Conservation (phyloP, 35 echinoderm and acorn worm species). For the Diadema setosum region DNA sequence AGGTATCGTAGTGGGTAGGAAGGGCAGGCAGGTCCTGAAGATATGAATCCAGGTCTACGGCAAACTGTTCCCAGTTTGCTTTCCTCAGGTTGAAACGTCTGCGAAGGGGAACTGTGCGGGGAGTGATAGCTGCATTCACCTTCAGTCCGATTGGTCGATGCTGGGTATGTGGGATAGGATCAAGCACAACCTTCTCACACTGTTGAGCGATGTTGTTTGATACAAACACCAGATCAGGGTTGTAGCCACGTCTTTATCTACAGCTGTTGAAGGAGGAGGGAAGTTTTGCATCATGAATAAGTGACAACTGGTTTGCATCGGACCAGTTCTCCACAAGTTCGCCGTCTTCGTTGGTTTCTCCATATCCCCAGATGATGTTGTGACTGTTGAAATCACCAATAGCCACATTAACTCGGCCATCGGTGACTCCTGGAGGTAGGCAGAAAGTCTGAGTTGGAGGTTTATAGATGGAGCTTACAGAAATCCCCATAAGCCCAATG, state of each 20-base stretch:
- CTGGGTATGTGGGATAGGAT: too few relatives aligned
- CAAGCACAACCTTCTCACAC: too few relatives aligned
- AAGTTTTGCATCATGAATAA: neutral
- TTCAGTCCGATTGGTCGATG: neutral
- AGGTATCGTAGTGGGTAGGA: neutral
- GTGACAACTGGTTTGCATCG: too few relatives aligned
- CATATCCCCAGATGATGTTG: too few relatives aligned
- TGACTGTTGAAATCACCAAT: too few relatives aligned
- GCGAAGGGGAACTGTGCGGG: conserved; percentile 8
- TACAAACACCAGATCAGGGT: too few relatives aligned
- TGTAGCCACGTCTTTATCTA: conserved; percentile 26
- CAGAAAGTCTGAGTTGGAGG: too few relatives aligned
- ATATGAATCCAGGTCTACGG: neutral
- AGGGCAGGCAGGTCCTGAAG: neutral
- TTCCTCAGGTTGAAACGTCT: conserved; percentile 26
- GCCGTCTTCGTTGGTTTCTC: too few relatives aligned
- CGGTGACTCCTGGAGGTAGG: too few relatives aligned
- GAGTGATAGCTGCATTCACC: neutral
- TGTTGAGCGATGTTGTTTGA: too few relatives aligned
- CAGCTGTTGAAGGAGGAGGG: conserved; percentile 31
- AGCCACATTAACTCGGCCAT: too few relatives aligned
- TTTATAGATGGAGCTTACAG: too few relatives aligned
- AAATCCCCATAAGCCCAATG: neutral
- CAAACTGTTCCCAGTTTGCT: conserved; percentile 13
- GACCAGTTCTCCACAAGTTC: neutral